These are phyloP conservation scores for Myioborus melanocephalus DNA, from an alignment of 2,797 vertebrate species.

Conservation along the genomic window DNA sequence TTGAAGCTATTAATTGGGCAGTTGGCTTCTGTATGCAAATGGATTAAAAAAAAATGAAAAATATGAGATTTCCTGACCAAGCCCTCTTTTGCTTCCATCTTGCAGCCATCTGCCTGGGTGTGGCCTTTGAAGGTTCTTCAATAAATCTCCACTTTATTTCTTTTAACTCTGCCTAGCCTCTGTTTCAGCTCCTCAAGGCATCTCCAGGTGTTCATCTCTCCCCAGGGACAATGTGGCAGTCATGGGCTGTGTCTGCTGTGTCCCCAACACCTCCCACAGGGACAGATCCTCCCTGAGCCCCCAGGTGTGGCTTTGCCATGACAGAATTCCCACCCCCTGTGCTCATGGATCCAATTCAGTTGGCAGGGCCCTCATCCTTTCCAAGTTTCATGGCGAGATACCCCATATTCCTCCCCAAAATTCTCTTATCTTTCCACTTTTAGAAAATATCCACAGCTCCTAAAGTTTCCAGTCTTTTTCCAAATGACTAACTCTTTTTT, in stretches of 20 bases:
- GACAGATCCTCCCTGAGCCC: neutral
- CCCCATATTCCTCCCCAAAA: neutral
- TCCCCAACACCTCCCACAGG: neutral
- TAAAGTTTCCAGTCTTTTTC: slow-evolving; percentile 12
- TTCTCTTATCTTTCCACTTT: neutral
- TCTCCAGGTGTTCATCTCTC: neutral
- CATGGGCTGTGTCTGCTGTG: neutral
- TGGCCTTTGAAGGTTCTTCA: neutral
- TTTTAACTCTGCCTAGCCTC: neutral
- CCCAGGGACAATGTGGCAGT: neutral
- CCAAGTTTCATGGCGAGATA: neutral
- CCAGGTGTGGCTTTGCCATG: neutral
- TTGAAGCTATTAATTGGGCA: neutral
- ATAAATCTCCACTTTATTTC: neutral
- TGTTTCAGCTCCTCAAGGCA: neutral
- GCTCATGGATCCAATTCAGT: neutral
- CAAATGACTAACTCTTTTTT: neutral
- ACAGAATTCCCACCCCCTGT: neutral
- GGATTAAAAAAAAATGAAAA: neutral
- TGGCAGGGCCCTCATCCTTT: neutral
- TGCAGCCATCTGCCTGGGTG: neutral
- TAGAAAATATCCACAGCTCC: neutral
- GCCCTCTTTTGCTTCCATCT: neutral
- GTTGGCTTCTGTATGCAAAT: neutral
- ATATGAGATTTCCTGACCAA: neutral